A percentile compares a stretch with the other conserved stretches of the same genome.
These are phyloP conservation scores for Lophura swinhoii DNA, from an alignment of 2,797 vertebrate species.

Conservation along the genomic window DNA sequence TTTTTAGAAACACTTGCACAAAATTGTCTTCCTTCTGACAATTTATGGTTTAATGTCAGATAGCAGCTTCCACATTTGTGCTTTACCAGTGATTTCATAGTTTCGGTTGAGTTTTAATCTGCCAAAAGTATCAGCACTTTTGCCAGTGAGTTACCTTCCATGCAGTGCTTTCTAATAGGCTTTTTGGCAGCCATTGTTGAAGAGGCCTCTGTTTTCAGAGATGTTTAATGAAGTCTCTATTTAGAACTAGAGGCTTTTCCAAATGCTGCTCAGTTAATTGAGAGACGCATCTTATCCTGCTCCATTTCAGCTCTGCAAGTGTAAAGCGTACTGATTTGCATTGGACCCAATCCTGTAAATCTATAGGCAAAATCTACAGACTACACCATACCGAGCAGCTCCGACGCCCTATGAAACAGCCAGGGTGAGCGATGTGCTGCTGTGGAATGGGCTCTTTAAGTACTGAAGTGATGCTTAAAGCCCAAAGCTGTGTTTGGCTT, in stretches of 20 bases:
- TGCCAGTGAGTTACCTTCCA: background rate
- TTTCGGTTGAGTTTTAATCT: background rate
- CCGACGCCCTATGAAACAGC: background rate
- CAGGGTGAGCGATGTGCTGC: background rate
- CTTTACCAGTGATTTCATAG: background rate
- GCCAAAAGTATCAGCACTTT: background rate
- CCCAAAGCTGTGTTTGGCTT: background rate
- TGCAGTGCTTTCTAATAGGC: background rate
- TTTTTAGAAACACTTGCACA: background rate
- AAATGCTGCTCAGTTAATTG: background rate
- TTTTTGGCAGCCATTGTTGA: background rate
- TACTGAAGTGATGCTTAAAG: background rate
- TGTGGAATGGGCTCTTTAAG: background rate
- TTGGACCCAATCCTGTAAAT: background rate
- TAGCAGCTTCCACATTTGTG: background rate
- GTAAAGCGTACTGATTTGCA: background rate
- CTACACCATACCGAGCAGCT: background rate
- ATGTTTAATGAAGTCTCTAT: background rate
- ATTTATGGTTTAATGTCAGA: background rate
- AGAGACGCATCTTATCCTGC: background rate
- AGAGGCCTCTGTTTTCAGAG: background rate
- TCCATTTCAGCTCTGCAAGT: background rate
- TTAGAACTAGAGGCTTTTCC: background rate
- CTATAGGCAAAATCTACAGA: background rate
- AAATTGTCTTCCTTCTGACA: background rate